Evolutionary conservation across 1,140 invertebrate species (phyloP).

Genomic region (Bilobella aurantiaca): DNA sequence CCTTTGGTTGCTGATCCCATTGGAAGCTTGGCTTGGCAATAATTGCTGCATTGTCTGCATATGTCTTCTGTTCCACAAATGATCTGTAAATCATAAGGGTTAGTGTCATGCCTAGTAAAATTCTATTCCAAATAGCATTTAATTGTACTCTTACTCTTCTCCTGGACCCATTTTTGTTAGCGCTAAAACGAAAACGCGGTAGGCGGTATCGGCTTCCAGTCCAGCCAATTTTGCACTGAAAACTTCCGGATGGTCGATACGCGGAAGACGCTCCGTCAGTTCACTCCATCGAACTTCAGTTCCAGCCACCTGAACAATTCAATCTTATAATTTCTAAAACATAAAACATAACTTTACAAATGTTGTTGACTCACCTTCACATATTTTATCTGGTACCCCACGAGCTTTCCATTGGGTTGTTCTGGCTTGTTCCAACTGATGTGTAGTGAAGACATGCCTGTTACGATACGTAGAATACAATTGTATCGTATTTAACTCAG

Average conservation of each 20-base stretch:
- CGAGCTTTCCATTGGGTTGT: slow-evolving; percentile 83
- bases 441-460: slow-evolving; percentile 75
- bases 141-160: slow-evolving; percentile 57
- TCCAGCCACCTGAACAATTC: slow-evolving; percentile 37
- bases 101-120: too few species aligned
- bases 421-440: slow-evolving; percentile 85
- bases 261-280: slow-evolving; percentile 58
- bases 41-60: slow-evolving; percentile 44
- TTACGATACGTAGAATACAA: too few species aligned
- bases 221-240: slow-evolving; percentile 74
- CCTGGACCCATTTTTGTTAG: slow-evolving; percentile 74
- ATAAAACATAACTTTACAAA: too few species aligned
- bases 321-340: too few species aligned
- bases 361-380: background rate
- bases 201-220: slow-evolving; percentile 73
- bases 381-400: slow-evolving; percentile 44
- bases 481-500: too few species aligned
- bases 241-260: slow-evolving; percentile 61
- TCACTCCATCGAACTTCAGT: slow-evolving; percentile 41
- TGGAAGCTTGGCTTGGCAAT: slow-evolving; percentile 68
- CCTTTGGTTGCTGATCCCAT: slow-evolving; percentile 55
- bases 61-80: slow-evolving; percentile 68
- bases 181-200: slow-evolving; percentile 71
- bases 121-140: too few species aligned
- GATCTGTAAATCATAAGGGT: too few species aligned